Base-by-base conservation (phyloP, 2,797 vertebrate genomes). In the Okamejei kenojei region DNA sequence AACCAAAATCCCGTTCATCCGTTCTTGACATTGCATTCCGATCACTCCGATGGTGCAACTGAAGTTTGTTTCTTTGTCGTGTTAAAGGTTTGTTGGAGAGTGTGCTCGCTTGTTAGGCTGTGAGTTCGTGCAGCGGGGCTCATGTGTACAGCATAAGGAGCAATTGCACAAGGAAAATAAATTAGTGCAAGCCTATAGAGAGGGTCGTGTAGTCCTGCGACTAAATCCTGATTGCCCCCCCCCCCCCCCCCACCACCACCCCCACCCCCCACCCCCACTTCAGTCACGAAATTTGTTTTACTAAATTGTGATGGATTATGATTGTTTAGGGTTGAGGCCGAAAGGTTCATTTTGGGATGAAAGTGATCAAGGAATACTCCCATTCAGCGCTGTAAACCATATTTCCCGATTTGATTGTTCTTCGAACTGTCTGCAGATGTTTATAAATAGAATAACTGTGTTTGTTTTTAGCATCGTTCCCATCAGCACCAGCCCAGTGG, bases 161-260 rank as follows among this genome's bases (percentile, higher is more conserved):
- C 80, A 45, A 82, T 90, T 92, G 90, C 38, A 76, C 71, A 54
- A 6, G 21, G 23, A 32, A 73, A 54, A 74, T 73, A 35, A 91
- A 92, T 29, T 90, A 92, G 90, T 54, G 90, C 90, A 92, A 73
- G 74, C 23, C 38, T 29, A 92, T 45, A 92, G 29, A 45, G 9
- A 76, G 35, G 21, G 26, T 54, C 54, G 71, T 54, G 54, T 32
- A 68, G 19, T 32, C 68, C 90, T 76, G 38, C 26, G 90, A 9
- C 9, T 54, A 29, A 38, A 92, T 19, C 54, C 68, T 71, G 32
- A 71, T 5, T 38, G 6, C 4, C 26, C 26, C 21, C 68, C 68
- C 6, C 29, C 54, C 8, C 7, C 32, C n/a, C 86, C 38, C 38
- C 88, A 26, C n/a, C 23, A 3, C 26, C 26, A 11, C 23, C 7